Base-by-base conservation (phyloP, 1,140 invertebrate species). In the Ctenoplectra terminalis region DNA sequence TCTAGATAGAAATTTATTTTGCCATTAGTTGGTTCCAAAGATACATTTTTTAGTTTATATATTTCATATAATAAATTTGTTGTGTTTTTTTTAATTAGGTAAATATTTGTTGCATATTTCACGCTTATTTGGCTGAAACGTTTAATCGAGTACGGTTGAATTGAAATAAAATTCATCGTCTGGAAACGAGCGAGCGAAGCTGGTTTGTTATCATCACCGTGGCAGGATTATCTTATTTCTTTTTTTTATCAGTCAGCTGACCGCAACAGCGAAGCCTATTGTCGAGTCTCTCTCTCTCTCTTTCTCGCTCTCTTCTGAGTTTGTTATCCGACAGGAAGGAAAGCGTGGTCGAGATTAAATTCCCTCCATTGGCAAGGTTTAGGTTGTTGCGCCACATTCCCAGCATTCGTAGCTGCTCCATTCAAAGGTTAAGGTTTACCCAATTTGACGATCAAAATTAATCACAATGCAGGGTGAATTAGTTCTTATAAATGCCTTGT, bases 331-430 rank as follows among this genome's bases (percentile, higher is more conserved):
- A 66, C 71, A 86, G 83, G 83, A 87, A 82, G 86, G 76, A 86
- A 86, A 86, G 84, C 75, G 81, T 86, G 83, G 83, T 81, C 67
- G 84, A 87, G 87, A 89, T 87, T 87, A 86, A 84, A 86, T 82
- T 82, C 85, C 69, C 76, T 76, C 60, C 71, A 52, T 81, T 80
- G 50, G 82, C 89, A 89, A 89, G 89, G 87, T 89, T 89, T 90
- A 90, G 87, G 85, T 90, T 90, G 89, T 71, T 72, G 56, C 83
- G 63, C 75, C 72, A 26, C 67, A 64, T 64, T 52, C 56, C 13
- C 23, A 20, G 8, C 66, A 17, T 77, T 78, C 52, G 26, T 26
- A 26, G 15, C 31, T 43, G 40, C 11, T 60, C 20, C 40, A 23
- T 46, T 52, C 31, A 31, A 73, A 80, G 77, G 77, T 80, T 80